Percentiles rank a stretch among this genome's conserved stretches.
Evolutionary conservation across 2,888 invertebrate genomes (phyloP).

Genomic region (Cryptops parisi): DNA sequence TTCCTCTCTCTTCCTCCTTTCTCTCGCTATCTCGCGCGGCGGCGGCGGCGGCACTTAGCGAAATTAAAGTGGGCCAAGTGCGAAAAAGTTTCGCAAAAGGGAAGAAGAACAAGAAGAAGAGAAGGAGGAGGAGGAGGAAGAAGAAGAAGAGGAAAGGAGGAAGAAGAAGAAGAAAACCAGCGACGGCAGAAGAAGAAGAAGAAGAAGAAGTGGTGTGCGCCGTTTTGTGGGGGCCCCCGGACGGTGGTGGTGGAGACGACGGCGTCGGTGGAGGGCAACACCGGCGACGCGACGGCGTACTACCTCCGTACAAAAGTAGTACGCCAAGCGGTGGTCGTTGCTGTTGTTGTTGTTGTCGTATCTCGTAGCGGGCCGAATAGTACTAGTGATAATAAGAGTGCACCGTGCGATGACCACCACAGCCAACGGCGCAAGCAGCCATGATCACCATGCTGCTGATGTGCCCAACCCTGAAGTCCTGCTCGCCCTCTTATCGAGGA

Average conservation of each 20-base stretch:
- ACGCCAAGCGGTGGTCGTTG: conserved; percentile 5
- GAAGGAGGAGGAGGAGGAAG: conserved; percentile 25
- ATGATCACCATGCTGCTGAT: conserved; percentile 4
- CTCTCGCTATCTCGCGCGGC: no score
- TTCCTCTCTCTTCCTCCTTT: no score
- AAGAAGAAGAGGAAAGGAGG: conserved; percentile 18
- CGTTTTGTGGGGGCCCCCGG: no score
- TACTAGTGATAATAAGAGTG: no score
- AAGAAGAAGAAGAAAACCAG: conserved; percentile 30
- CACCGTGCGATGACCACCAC: conserved; percentile 32
- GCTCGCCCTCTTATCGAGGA: conserved; percentile 65
- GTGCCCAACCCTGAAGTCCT: conserved; percentile 55
- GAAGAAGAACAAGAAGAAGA: conserved; percentile 26
- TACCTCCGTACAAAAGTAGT: no score
- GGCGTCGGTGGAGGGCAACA: no score
- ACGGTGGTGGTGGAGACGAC: neutral
- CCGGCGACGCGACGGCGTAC: no score
- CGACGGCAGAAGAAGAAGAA: no score
- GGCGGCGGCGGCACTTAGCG: conserved; percentile 12
- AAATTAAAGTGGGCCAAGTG: conserved; percentile 12
- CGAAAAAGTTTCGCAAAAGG: conserved; percentile 17
- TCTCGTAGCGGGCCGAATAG: no score
- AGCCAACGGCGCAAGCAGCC: conserved; percentile 27
- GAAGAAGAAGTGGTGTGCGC: conserved; percentile 14
- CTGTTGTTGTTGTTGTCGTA: no score